Percentiles rank a stretch among this genome's conserved stretches.
Evolutionary conservation across 2,113 vertebrate genomes (phyloP).

Genomic region (Festucalex cinctus): DNA sequence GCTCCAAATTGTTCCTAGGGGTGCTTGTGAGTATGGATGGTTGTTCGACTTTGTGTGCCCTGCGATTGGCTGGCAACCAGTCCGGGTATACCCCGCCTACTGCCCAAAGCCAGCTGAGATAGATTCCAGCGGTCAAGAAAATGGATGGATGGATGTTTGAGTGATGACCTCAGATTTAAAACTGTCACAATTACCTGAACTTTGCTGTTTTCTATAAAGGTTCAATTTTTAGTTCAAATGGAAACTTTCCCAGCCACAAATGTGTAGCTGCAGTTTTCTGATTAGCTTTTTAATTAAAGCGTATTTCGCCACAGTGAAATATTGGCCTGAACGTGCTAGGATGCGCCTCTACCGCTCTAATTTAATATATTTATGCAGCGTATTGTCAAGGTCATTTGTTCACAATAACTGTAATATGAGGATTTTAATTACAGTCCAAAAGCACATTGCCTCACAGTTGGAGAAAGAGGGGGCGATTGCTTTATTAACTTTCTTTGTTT

Average conservation of each 20-base stretch:
- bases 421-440: constrained; percentile 43
- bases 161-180: neutral
- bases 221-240: neutral
- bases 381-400: constrained; percentile 26
- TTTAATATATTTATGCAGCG: constrained; percentile 11
- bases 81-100: no score
- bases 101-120: no score
- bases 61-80: no score
- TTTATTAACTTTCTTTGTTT: constrained; percentile 47
- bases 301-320: neutral
- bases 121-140: no score
- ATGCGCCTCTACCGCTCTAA: neutral
- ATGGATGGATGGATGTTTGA: no score
- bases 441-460: constrained; percentile 22
- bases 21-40: no score
- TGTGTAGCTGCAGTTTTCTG: neutral
- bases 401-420: constrained; percentile 20
- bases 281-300: neutral
- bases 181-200: neutral
- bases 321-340: neutral
- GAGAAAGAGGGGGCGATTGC: constrained; percentile 31
- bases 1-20: no score
- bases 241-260: neutral
- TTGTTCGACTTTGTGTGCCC: no score
- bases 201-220: neutral